Percentiles rank a stretch among this genome's conserved stretches.
Conservation (phyloP, 2,797 vertebrate species). For the Typhlichthys subterraneus region DNA sequence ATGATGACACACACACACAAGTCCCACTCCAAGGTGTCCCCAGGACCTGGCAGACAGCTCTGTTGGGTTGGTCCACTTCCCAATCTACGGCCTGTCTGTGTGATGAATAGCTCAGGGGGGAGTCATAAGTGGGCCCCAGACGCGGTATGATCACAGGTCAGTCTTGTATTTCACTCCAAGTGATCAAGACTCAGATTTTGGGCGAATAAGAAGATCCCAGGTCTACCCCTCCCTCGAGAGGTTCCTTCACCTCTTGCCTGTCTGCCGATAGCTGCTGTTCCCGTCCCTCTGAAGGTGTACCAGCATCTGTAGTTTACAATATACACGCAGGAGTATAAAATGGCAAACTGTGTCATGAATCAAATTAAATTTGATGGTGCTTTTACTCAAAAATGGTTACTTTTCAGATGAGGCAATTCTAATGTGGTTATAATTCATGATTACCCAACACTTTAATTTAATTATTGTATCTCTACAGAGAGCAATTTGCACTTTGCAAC, state of each 20-base stretch:
- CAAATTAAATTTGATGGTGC: no score
- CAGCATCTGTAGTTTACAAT: no score
- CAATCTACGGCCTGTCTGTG: constrained; percentile 39
- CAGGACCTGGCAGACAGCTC: constrained; percentile 25
- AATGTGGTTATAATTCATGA: neutral
- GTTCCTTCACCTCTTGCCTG: constrained; percentile 7
- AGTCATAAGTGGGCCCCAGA: constrained; percentile 38
- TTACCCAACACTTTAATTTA: neutral
- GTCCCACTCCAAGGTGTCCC: neutral
- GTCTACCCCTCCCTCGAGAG: constrained; percentile 17
- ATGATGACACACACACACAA: constrained; percentile 1
- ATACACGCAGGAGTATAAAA: no score
- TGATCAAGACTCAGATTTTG: constrained; percentile 45
- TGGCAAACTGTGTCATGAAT: no score
- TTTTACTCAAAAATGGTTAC: no score
- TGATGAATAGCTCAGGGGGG: constrained; percentile 41
- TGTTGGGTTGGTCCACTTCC: constrained; percentile 25
- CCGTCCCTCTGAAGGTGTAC: neutral
- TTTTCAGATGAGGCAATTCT: neutral
- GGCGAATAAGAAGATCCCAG: constrained; percentile 36
- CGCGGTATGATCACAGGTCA: constrained; percentile 44
- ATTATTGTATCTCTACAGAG: neutral
- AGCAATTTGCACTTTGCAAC: neutral
- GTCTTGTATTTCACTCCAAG: constrained; percentile 29
- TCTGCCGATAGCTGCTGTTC: constrained; percentile 12